Conservation (phyloP, 2,113 vertebrate genomes). For the Chionodraco myersi region DNA sequence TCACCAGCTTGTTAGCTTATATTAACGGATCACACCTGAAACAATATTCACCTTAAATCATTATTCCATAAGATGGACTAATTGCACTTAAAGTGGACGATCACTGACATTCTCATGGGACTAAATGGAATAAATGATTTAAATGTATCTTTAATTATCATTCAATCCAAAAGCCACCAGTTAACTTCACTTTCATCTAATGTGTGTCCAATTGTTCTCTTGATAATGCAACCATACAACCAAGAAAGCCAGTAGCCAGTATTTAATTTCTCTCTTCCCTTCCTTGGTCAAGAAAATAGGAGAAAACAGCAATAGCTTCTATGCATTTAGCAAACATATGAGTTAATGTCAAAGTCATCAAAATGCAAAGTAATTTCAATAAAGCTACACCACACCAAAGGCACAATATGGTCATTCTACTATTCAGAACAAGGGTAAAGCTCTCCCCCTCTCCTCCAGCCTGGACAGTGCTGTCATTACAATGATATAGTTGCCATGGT, state of each 20-base stretch:
- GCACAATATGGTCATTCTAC: neutral
- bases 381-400: neutral
- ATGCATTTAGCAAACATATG: neutral
- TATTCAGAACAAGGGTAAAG: constrained; percentile 12
- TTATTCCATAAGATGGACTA: neutral
- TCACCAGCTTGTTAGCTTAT: neutral
- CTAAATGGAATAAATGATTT: neutral
- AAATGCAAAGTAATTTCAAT: neutral
- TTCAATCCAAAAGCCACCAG: neutral
- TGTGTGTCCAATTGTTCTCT: neutral
- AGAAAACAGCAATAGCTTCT: neutral
- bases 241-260: neutral
- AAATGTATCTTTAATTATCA: neutral
- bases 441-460: constrained; percentile 6
- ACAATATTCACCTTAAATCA: neutral
- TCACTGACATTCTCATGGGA: neutral
- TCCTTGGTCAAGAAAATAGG: neutral
- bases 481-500: constrained; percentile 77
- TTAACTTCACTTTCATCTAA: neutral
- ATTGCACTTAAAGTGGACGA: too few relatives aligned
- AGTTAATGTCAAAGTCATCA: neutral
- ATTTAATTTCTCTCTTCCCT: neutral
- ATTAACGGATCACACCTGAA: neutral
- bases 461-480: constrained; percentile 58
- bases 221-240: neutral